Conservation (phyloP, 1,140 invertebrate genomes). For the Megathymus violae region DNA sequence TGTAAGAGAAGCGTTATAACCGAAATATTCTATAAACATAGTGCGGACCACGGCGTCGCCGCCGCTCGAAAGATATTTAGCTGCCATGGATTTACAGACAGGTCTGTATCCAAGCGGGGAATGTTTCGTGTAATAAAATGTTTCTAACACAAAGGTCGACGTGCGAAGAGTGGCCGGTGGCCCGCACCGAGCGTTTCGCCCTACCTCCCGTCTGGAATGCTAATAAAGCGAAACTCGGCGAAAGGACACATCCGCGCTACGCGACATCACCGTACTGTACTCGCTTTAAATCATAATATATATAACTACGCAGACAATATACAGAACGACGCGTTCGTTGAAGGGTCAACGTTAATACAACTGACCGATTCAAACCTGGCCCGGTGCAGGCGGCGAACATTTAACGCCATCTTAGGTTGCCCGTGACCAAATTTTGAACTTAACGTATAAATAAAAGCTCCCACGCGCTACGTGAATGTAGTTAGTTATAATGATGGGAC, state of each 20-base stretch:
- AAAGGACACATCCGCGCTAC: conserved; percentile 38
- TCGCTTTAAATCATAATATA: conserved; percentile 61
- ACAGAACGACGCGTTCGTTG: conserved; percentile 55
- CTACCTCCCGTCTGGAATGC: conserved; percentile 47
- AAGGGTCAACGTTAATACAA: neutral
- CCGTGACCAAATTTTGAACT: neutral
- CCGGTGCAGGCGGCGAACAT: conserved; percentile 5
- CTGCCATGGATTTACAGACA: too few species aligned
- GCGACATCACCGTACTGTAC: conserved; percentile 45
- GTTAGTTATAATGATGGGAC: conserved; percentile 1
- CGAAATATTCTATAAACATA: too few species aligned
- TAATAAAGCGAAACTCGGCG: conserved; percentile 27
- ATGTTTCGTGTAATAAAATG: conserved; percentile 11
- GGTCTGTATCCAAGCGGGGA: neutral
- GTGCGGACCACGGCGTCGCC: too few species aligned
- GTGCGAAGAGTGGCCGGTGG: neutral
- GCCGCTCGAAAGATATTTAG: too few species aligned
- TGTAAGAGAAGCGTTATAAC: too few species aligned
- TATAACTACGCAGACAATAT: conserved; percentile 63
- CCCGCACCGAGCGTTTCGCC: too few species aligned
- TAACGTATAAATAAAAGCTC: conserved; percentile 3
- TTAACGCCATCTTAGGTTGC: neutral
- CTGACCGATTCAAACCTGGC: neutral
- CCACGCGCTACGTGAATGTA: conserved; percentile 5
- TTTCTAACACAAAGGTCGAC: conserved; percentile 1